A percentile compares a stretch with the other conserved stretches of the same genome.
These are phyloP conservation scores for Myathropa florea DNA, from an alignment of 2,888 invertebrate genomes.

Conservation along the genomic window DNA sequence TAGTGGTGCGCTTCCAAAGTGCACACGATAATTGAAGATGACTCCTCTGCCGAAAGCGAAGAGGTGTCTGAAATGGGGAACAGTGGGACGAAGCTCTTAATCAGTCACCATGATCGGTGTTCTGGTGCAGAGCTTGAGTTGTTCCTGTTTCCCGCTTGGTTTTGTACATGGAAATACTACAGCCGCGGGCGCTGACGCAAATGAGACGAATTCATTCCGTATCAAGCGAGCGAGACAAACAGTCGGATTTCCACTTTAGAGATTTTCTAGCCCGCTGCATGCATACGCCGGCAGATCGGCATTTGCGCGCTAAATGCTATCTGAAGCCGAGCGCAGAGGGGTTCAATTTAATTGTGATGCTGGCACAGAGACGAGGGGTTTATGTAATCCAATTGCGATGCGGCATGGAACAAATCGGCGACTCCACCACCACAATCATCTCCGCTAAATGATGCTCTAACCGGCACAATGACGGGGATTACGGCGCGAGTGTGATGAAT, in stretches of 20 bases:
- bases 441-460: not conserved
- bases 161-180: not conserved
- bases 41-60: not conserved
- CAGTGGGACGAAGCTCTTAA: not conserved
- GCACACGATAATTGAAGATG: constrained; percentile 34
- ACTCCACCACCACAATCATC: not conserved
- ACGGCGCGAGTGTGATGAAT: constrained; percentile 27
- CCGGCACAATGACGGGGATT: not conserved
- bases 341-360: constrained; percentile 35
- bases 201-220: constrained; percentile 11
- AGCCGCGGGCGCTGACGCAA: constrained; percentile 31
- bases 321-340: constrained; percentile 28
- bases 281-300: not conserved
- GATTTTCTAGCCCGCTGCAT: constrained; percentile 51
- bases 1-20: constrained; percentile 27
- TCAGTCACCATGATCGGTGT: not conserved
- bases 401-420: constrained; percentile 15
- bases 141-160: not conserved
- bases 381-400: constrained; percentile 55
- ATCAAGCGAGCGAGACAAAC: constrained; percentile 35
- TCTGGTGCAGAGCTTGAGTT: not conserved
- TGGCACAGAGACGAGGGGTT: constrained; percentile 13
- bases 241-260: constrained; percentile 57
- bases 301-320: constrained; percentile 31
- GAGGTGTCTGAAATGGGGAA: not conserved